phyloP scores from a whole-genome alignment of 2,888 invertebrate species.

The Hyles lineata region DNA sequence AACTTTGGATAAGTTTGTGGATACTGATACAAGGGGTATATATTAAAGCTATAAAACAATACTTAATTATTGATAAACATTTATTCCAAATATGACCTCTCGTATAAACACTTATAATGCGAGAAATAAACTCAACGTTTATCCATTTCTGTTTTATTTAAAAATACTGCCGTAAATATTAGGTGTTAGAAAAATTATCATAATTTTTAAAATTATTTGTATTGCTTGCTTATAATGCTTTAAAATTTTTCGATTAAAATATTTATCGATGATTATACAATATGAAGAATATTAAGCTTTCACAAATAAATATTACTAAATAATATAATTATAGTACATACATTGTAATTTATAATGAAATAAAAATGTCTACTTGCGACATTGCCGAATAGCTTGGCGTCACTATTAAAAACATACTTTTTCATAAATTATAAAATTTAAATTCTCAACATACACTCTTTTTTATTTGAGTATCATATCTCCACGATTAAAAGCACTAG shows the following conservation, averaged over 20 bases:
- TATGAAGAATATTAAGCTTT: too few relatives aligned
- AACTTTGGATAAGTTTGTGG: too few relatives aligned
- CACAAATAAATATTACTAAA: too few relatives aligned
- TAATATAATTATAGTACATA: too few relatives aligned
- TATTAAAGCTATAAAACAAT: neutral
- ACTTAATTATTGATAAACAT: slow-evolving; percentile 21
- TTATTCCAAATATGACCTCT: slow-evolving; percentile 1
- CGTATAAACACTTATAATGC: slow-evolving; percentile 10
- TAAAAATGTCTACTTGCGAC: too few relatives aligned
- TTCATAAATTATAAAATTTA: neutral
- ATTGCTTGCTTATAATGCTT: too few relatives aligned
- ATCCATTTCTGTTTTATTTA: neutral
- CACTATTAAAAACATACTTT: neutral
- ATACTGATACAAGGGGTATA: too few relatives aligned
- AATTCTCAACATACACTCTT: neutral
- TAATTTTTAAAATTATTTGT: too few relatives aligned
- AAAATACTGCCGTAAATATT: neutral
- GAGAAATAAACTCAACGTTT: neutral
- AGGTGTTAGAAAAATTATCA: too few relatives aligned
- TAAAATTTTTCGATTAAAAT: too few relatives aligned
- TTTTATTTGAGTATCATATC: neutral
- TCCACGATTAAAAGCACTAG: neutral
- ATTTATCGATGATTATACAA: too few relatives aligned
- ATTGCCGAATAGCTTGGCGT: neutral
- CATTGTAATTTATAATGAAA: too few relatives aligned